These are phyloP conservation scores for Cossypha heuglini DNA, from an alignment of 2,797 vertebrate genomes.

Conservation along the genomic window DNA sequence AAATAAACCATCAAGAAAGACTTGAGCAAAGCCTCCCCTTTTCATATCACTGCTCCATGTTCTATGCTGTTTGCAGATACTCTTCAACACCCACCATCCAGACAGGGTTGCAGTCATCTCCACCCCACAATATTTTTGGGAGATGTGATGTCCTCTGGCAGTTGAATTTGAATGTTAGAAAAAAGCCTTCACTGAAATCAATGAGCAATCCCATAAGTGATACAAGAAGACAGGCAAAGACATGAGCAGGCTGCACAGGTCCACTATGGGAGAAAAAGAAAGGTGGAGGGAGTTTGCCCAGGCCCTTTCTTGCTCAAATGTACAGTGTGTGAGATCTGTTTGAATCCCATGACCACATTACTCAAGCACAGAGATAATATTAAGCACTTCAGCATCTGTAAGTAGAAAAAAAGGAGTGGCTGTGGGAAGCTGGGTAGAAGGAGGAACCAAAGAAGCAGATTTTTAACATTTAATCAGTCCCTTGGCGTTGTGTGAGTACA, in stretches of 20 bases:
- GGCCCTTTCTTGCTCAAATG: not conserved
- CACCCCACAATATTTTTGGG: not conserved
- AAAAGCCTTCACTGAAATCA: not conserved
- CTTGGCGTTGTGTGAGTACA: fast-evolving
- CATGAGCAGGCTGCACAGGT: not conserved
- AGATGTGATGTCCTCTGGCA: not conserved
- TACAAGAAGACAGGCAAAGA: not conserved
- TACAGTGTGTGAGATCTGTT: not conserved
- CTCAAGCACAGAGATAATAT: not conserved
- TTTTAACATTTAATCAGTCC: not conserved
- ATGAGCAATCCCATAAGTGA: not conserved
- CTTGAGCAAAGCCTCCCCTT: not conserved
- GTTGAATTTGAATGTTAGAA: not conserved
- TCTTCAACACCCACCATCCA: not conserved
- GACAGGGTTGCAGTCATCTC: not conserved
- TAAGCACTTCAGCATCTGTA: not conserved
- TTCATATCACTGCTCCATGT: not conserved
- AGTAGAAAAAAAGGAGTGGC: not conserved
- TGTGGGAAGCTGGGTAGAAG: not conserved
- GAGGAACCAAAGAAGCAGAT: not conserved
- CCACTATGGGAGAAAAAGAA: not conserved
- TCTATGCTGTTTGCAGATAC: not conserved
- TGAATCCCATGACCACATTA: not conserved
- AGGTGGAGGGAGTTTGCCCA: fast-evolving
- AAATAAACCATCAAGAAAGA: not conserved